Percentiles rank a stretch among this genome's conserved stretches.
Conservation (phyloP, 2,888 invertebrate species). For the Ischnura elegans region DNA sequence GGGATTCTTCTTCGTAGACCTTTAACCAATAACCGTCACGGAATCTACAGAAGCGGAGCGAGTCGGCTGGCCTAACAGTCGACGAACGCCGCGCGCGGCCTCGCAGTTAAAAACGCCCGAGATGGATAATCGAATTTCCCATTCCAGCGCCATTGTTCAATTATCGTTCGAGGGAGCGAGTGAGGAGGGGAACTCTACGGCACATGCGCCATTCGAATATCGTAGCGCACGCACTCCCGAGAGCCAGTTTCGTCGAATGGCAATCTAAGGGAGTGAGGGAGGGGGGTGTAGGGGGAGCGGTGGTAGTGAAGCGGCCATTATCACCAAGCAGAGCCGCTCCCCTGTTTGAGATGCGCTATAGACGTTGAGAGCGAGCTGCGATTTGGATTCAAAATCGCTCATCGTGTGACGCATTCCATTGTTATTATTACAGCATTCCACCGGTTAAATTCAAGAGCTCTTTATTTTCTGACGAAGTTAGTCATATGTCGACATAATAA, state of each 20-base stretch:
- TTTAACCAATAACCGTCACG: too few relatives aligned
- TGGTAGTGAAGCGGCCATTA: not conserved
- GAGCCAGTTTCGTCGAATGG: constrained; percentile 5
- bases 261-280: not conserved
- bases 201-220: not conserved
- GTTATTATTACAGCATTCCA: too few relatives aligned
- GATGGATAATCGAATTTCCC: constrained; percentile 24
- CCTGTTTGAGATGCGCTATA: not conserved
- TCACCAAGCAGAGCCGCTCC: not conserved
- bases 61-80: too few relatives aligned
- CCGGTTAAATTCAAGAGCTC: too few relatives aligned
- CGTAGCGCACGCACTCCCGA: not conserved
- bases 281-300: not conserved
- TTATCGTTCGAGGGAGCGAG: not conserved
- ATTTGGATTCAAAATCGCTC: too few relatives aligned
- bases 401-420: too few relatives aligned
- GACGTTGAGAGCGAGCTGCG: not conserved
- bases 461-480: too few relatives aligned
- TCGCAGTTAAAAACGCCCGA: not conserved
- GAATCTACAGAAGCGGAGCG: too few relatives aligned
- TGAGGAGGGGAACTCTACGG: not conserved
- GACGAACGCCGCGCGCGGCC: too few relatives aligned
- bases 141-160: constrained; percentile 17
- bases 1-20: too few relatives aligned
- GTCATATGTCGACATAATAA: too few relatives aligned